These are phyloP conservation scores for Seira ritae DNA, from an alignment of 2,888 invertebrate species.

Conservation along the genomic window DNA sequence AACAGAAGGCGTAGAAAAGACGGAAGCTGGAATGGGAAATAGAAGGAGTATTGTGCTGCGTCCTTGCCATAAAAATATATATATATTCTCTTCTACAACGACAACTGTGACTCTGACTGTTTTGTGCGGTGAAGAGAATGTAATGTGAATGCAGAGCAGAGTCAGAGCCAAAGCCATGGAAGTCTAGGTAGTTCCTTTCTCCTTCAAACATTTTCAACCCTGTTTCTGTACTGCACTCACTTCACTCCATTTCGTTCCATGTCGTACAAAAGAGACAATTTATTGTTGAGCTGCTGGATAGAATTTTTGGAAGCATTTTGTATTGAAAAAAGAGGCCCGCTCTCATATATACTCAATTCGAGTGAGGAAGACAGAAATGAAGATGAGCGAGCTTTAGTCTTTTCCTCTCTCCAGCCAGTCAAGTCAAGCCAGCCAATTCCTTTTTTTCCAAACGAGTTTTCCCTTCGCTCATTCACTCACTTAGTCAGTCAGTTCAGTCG, in stretches of 20 bases:
- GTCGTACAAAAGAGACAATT: constrained; percentile 8
- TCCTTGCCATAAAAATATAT: constrained; percentile 4
- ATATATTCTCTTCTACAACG: no score
- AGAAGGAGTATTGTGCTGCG: background rate
- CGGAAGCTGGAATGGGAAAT: background rate
- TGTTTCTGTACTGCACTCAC: background rate
- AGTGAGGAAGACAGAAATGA: background rate
- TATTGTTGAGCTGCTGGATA: constrained; percentile 2
- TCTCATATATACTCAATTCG: background rate
- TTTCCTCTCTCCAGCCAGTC: background rate
- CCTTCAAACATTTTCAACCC: background rate
- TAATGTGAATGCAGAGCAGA: background rate
- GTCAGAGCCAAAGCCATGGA: no score
- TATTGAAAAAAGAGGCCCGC: background rate
- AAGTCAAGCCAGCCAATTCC: no score
- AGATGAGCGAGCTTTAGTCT: constrained; percentile 9
- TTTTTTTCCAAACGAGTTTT: background rate
- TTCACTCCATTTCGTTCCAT: background rate
- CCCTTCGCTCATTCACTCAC: constrained; percentile 1
- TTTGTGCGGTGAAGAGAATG: background rate
- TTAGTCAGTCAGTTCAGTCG: background rate
- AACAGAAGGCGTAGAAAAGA: constrained; percentile 3
- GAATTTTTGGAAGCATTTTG: background rate
- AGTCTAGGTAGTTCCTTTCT: no score
- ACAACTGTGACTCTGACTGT: no score